Conservation (phyloP, 2,113 vertebrate species). For the Oreotrochilus melanogaster region DNA sequence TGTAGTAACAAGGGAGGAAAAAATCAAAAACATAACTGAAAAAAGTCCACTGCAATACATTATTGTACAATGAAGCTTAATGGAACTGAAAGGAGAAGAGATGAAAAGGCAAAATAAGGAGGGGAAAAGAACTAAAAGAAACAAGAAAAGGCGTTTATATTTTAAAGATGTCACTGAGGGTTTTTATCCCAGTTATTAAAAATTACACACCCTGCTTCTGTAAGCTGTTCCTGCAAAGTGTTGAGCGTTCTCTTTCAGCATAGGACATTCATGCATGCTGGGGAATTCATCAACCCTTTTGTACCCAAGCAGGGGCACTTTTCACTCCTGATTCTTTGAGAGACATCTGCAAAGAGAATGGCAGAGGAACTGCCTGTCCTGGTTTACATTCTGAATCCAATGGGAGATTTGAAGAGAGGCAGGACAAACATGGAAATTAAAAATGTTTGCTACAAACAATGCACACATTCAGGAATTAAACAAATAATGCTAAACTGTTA, state of each 20-base stretch:
- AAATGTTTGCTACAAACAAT: slow-evolving; percentile 69
- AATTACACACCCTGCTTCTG: slow-evolving; percentile 63
- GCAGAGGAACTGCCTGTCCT: slow-evolving; percentile 10
- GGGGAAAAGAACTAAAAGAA: slow-evolving; percentile 10
- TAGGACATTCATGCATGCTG: neutral
- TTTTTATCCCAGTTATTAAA: slow-evolving; percentile 56
- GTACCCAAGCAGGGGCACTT: neutral
- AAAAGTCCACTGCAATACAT: slow-evolving; percentile 77
- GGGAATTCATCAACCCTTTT: neutral
- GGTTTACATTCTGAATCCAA: neutral
- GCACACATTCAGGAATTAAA: slow-evolving; percentile 64
- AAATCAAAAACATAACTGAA: slow-evolving; percentile 81
- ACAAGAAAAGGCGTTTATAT: slow-evolving; percentile 60
- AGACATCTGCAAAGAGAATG: neutral
- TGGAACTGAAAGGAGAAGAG: slow-evolving; percentile 68
- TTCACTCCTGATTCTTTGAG: neutral
- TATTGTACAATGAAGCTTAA: slow-evolving; percentile 69
- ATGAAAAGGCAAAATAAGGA: slow-evolving; percentile 70
- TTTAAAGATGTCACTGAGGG: slow-evolving; percentile 59
- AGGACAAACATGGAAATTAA: slow-evolving; percentile 36
- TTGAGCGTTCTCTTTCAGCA: slow-evolving; percentile 20
- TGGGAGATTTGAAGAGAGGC: slow-evolving; percentile 16
- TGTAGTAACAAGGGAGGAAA: slow-evolving; percentile 76
- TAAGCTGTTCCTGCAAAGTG: slow-evolving; percentile 23
- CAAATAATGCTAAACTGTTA: slow-evolving; percentile 67